Conservation (phyloP, 2,113 vertebrate species). For the Empidonax traillii region DNA sequence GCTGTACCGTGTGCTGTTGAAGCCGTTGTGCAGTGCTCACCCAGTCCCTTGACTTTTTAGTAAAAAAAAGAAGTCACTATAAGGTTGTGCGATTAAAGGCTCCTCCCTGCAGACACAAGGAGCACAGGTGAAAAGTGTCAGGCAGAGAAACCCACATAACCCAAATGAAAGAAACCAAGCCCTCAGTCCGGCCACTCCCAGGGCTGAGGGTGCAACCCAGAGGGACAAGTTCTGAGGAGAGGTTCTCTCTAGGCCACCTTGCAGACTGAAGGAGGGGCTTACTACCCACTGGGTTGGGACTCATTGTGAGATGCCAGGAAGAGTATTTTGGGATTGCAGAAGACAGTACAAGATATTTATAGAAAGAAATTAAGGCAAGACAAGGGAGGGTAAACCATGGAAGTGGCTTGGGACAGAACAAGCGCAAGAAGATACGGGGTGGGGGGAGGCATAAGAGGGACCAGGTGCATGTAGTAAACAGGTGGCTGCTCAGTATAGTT, state of each 20-base stretch:
- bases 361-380: neutral
- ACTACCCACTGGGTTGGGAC: neutral
- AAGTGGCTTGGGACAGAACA: neutral
- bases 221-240: neutral
- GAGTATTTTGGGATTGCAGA: neutral
- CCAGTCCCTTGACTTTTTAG: neutral
- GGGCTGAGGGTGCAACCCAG: accelerated
- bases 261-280: neutral
- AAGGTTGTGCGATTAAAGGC: neutral
- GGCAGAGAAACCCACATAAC: neutral
- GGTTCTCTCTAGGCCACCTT: neutral
- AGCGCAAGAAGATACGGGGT: neutral
- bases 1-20: too few species aligned
- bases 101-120: neutral
- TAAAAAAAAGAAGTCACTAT: neutral
- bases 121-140: neutral
- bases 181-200: neutral
- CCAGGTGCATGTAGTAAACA: neutral
- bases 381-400: neutral
- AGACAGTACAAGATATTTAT: neutral
- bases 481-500: neutral
- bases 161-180: neutral
- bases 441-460: neutral
- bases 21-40: neutral
- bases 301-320: neutral